Conservation (phyloP, 2,888 invertebrate genomes). For the Thereva nobilitata region DNA sequence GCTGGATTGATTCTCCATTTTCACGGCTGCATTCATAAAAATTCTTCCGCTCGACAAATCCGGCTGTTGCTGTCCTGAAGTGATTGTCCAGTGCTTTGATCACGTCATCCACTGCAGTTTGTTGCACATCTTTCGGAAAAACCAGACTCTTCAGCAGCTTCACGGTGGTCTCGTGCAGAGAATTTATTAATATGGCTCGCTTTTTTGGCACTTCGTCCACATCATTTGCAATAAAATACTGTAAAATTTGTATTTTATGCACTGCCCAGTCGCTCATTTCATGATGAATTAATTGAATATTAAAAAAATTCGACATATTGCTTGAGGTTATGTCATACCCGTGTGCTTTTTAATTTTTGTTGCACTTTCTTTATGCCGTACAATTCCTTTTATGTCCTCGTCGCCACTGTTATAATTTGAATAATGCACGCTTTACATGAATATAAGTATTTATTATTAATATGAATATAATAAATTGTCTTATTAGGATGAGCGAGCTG, state of each 20-base stretch:
- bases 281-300: conserved; percentile 12
- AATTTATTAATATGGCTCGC: background rate
- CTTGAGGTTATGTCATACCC: too few relatives aligned
- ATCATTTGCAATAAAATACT: conserved; percentile 12
- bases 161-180: background rate
- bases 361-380: too few relatives aligned
- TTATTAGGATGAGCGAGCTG: too few relatives aligned
- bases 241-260: conserved; percentile 12
- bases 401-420: too few relatives aligned
- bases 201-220: background rate
- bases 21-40: conserved; percentile 31
- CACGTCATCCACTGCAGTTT: background rate
- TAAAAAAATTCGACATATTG: conserved; percentile 13
- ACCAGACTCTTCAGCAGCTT: conserved; percentile 1
- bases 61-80: conserved; percentile 19
- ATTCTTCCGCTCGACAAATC: conserved; percentile 29
- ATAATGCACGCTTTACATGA: too few relatives aligned
- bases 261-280: conserved; percentile 4
- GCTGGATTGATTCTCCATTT: conserved; percentile 14
- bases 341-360: too few relatives aligned
- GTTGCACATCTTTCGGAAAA: background rate
- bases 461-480: too few relatives aligned
- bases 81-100: background rate
- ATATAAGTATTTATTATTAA: too few relatives aligned
- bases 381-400: too few relatives aligned